Evolutionary conservation across 2,888 invertebrate genomes (phyloP), one percentile per base, ranked within the genome.

Genomic region (Nysson spinosus): DNA sequence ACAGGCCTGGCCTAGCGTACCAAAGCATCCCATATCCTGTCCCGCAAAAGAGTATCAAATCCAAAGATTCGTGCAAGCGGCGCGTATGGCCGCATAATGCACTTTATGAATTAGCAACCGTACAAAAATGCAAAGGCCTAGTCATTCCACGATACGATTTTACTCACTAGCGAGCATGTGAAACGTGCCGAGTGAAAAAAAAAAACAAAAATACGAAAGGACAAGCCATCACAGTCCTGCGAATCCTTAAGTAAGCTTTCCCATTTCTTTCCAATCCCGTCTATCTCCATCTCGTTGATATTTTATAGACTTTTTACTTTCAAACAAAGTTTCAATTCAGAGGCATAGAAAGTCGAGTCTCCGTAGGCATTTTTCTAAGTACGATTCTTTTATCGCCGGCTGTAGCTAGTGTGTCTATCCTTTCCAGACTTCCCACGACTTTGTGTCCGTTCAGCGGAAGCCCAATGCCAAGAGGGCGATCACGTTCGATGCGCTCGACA

Each of bases 381-480:
- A 72, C 69, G 52, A 76, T 78, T 81, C 60, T 75, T 80, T 73
- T 61, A 71, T 80, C 80, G 81, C 84, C 86, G 87, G 87, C 86
- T 87, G 87, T 87, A 87, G 87, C 86, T 87, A 87, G 87, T 87
- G 87, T 86, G 87, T 87, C 85, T 85, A 85, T 85, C 87, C 87
- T 86, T 87, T 87, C 87, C 86, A 87, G 87, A 87, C 78, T 72
- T 79, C 87, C 82, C 84, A 86, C 84, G 86, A 87, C 82, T 84
- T 84, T 79, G 79, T 75, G 83, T 83, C 84, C 78, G 78, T 82
- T 73, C 85, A 85, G 57, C 83, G 86, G 83, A 86, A 83, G 82
- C 77, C 76, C 35, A 87, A 83, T 77, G 87, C 87, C 75, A 87
- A 87, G 83, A 83, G 87, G 75, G 87, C 87, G 51, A 87, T 87